Conservation (phyloP, 35 echinoderm and acorn worm genomes). For the Eucidaris tribuloides region DNA sequence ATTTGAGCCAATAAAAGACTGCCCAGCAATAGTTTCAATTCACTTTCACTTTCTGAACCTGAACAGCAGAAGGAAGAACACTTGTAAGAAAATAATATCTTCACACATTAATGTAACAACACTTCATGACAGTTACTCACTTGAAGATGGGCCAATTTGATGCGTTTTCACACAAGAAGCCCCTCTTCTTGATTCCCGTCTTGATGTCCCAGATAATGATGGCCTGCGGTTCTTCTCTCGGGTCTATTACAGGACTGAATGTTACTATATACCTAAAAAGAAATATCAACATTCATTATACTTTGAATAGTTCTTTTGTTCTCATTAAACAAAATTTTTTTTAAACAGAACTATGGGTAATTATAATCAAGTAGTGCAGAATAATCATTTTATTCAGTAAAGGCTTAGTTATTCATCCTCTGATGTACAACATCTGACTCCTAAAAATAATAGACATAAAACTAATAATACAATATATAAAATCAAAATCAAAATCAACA, state of each 20-base stretch:
- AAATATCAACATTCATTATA: not conserved
- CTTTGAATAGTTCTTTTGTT: no score
- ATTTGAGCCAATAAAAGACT: not conserved
- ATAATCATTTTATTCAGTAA: no score
- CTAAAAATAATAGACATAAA: no score
- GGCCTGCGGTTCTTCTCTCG: slow-evolving; percentile 77
- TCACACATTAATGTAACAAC: not conserved
- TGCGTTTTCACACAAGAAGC: slow-evolving; percentile 84
- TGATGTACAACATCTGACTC: no score
- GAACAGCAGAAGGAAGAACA: not conserved
- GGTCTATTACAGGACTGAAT: slow-evolving; percentile 69
- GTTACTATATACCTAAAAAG: slow-evolving; percentile 75
- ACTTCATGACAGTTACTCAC: slow-evolving; percentile 70
- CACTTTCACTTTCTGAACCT: not conserved
- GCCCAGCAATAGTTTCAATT: not conserved
- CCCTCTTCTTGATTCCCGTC: slow-evolving; percentile 89
- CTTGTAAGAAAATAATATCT: not conserved
- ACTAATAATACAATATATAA: no score
- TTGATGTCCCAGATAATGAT: slow-evolving; percentile 95
- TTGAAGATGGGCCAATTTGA: slow-evolving; percentile 97
- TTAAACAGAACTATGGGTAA: no score
- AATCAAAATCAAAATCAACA: no score
- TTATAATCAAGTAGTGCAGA: no score
- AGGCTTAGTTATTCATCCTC: no score
- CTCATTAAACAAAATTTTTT: no score